Percentiles rank a stretch among this genome's conserved stretches.
Conservation (phyloP, 1,140 invertebrate species). For the Harpegnathos saltator region DNA sequence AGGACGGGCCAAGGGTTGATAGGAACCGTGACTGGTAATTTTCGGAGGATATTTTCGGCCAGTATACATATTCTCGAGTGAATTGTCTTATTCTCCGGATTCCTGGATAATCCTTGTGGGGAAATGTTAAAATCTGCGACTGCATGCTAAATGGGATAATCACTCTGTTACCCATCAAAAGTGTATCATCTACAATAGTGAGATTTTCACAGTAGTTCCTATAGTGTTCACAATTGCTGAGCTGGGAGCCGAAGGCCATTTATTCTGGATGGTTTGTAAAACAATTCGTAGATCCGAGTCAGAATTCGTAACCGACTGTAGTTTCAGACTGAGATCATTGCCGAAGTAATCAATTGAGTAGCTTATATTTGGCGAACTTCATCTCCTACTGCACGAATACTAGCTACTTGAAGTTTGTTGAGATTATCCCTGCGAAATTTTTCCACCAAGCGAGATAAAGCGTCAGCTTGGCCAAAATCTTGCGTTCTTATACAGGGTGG, state of each 20-base stretch:
- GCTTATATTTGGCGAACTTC: constrained; percentile 1
- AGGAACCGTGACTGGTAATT: neutral
- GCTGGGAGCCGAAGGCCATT: neutral
- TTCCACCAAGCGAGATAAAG: neutral
- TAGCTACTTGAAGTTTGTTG: neutral
- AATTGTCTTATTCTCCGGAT: neutral
- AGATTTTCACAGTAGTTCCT: neutral
- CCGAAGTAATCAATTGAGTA: neutral
- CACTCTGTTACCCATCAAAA: neutral
- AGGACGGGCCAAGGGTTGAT: neutral
- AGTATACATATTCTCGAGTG: neutral
- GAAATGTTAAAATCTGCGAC: neutral
- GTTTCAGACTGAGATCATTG: neutral
- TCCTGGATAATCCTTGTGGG: neutral
- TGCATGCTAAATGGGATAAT: neutral
- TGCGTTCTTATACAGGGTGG: neutral
- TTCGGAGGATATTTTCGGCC: neutral
- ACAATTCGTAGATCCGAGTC: neutral
- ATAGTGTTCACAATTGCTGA: neutral
- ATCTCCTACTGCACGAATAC: neutral
- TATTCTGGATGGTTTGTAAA: neutral
- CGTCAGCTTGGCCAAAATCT: constrained; percentile 20
- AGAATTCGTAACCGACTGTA: too few species aligned
- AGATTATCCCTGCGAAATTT: constrained; percentile 10
- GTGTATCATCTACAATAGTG: neutral